Conservation (phyloP, 2,113 vertebrate genomes). For the Tympanuchus pallidicinctus region DNA sequence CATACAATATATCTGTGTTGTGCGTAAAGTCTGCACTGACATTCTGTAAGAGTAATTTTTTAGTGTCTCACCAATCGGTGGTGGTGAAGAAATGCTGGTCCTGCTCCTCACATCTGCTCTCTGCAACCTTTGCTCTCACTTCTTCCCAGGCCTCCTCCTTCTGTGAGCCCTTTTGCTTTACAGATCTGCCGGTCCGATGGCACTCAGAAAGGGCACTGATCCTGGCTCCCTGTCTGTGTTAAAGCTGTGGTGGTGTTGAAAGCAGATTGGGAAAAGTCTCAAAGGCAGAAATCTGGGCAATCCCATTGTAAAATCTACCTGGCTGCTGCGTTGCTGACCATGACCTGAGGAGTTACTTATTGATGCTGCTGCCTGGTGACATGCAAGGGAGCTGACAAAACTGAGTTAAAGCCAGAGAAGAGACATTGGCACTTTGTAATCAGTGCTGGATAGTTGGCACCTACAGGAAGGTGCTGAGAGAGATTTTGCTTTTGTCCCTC, state of each 20-base stretch:
- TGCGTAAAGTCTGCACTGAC: not conserved
- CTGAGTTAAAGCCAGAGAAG: not conserved
- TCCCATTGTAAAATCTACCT: not conserved
- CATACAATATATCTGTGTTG: not conserved
- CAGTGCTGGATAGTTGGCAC: not conserved
- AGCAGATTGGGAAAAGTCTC: not conserved
- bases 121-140: fast-evolving
- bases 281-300: not conserved
- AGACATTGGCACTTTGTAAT: not conserved
- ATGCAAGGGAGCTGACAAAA: not conserved
- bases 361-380: not conserved
- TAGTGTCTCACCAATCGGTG: not conserved
- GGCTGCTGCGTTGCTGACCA: not conserved
- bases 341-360: not conserved
- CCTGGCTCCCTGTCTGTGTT: not conserved
- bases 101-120: not conserved
- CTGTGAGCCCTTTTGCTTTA: not conserved
- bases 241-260: no score
- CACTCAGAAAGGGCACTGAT: no score
- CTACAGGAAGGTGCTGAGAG: not conserved
- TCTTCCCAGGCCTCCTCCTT: not conserved
- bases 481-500: not conserved
- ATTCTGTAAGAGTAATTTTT: not conserved
- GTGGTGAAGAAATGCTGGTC: not conserved
- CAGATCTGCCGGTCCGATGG: not conserved